Conservation (phyloP, 92 coral and sea anemone species). For the Diadumene lineata region DNA sequence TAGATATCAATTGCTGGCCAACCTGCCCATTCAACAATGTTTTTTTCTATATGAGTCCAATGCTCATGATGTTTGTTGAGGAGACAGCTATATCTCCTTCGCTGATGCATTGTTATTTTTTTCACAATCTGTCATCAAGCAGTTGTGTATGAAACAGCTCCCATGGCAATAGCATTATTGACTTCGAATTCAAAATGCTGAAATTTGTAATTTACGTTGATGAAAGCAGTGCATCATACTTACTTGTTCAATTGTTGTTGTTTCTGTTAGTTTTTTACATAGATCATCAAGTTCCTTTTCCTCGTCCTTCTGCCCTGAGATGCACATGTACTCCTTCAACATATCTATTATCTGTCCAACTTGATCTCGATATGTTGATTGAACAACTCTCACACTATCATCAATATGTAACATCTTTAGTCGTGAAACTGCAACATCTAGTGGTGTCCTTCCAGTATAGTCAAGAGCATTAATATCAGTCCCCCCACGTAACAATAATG, state of each 20-base stretch:
- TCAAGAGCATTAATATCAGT: slow-evolving; percentile 81
- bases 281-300: slow-evolving; percentile 70
- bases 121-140: no score
- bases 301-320: slow-evolving; percentile 65
- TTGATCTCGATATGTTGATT: slow-evolving; percentile 64
- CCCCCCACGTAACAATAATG: slow-evolving; percentile 85
- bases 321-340: slow-evolving; percentile 75
- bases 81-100: no score
- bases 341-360: slow-evolving; percentile 77
- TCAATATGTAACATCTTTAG: slow-evolving; percentile 76
- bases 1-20: no score
- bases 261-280: slow-evolving; percentile 56
- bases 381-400: slow-evolving; percentile 43
- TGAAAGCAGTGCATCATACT: slow-evolving; percentile 20
- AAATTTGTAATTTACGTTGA: no score
- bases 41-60: no score
- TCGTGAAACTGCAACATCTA: slow-evolving; percentile 85
- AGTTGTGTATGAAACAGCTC: no score
- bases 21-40: no score
- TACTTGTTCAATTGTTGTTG: slow-evolving; percentile 89
- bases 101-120: no score
- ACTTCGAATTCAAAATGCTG: no score
- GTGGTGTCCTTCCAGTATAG: slow-evolving; percentile 87
- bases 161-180: no score
- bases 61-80: no score